Evolutionary conservation across 2,113 vertebrate species (phyloP).

Genomic region (Morone saxatilis): DNA sequence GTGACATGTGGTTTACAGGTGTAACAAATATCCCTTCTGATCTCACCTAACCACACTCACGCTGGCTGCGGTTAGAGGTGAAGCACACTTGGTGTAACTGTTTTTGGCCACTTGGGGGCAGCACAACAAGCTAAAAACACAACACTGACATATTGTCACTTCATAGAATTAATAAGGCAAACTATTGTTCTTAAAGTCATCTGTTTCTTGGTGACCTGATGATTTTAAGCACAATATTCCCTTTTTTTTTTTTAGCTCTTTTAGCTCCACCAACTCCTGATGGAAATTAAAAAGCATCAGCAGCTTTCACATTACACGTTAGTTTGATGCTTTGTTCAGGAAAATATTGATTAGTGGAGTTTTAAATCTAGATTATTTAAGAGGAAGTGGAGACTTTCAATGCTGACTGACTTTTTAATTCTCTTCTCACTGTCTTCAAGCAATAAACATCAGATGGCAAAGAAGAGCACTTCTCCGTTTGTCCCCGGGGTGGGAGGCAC

Average conservation of each 20-base stretch:
- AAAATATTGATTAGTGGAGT: not conserved
- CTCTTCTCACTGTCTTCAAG: constrained; percentile 53
- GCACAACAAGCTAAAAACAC: too few relatives aligned
- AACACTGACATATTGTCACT: too few relatives aligned
- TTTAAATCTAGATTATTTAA: not conserved
- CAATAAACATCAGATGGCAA: constrained; percentile 94
- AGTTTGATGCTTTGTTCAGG: not conserved
- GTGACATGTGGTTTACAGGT: too few relatives aligned
- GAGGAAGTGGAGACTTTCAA: not conserved
- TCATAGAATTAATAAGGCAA: too few relatives aligned
- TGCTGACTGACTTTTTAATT: not conserved
- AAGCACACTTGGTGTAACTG: too few relatives aligned
- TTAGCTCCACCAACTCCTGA: not conserved
- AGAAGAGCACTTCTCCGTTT: constrained; percentile 95
- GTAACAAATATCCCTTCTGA: too few relatives aligned
- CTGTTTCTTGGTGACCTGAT: not conserved
- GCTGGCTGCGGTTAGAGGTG: too few relatives aligned
- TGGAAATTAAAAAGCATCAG: not conserved
- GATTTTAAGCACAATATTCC: not conserved
- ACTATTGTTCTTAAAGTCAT: too few relatives aligned
- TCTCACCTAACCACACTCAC: too few relatives aligned
- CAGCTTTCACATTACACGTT: not conserved
- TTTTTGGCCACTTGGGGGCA: too few relatives aligned
- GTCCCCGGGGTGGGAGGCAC: constrained; percentile 77
- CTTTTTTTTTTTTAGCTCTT: not conserved